Base-by-base conservation (phyloP, 2,888 invertebrate species). In the Tinea pellionella region DNA sequence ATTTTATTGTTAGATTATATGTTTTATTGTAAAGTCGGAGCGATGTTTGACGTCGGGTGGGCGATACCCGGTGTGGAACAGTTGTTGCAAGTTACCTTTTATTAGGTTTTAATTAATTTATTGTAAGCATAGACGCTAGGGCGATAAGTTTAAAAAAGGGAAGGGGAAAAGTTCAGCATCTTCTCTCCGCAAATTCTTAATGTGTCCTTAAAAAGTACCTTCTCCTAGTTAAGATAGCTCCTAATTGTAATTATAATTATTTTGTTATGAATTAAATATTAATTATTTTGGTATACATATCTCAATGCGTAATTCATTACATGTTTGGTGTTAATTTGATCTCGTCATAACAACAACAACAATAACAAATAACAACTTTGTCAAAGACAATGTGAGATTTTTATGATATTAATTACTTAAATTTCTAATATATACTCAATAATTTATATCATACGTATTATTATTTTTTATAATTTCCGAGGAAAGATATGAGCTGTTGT, bases 201-300 rank as follows among this genome's bases (percentile, higher is more conserved):
- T 78, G 83, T 86, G 85, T 84, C 84, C 84, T 84, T 84, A 83
- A 75, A 70, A 68, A 77, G 83, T 84, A 84, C 83, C 84, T 85
- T 80, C 71, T 80, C 71, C 72, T 80, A 80, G 75, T 73, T 80
- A 79, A 32, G 57, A 8, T 24, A 16, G 24, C 24, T 24, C 24
- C 47, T 53, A 53, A 53, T 53, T 47, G 15, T 51, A 18, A 51
- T 51, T 51, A 12, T 18, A 51, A 53, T 24, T 19, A 53, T 53
- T 15, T 2, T 47, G 15, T 47, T 11, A 11, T 9, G 4, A 15
- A 24, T 24, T 53, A 53, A 24, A 53, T 13, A 53, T 53, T 18
- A 19, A 19, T 53, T 9, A 53, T 53, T 53, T 53, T 12, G 18
- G 24, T 53, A 15, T 24, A 53, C 53, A 53, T 53, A 53, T 53